Conservation (phyloP, 2,113 vertebrate genomes). For the Vidua chalybeata region DNA sequence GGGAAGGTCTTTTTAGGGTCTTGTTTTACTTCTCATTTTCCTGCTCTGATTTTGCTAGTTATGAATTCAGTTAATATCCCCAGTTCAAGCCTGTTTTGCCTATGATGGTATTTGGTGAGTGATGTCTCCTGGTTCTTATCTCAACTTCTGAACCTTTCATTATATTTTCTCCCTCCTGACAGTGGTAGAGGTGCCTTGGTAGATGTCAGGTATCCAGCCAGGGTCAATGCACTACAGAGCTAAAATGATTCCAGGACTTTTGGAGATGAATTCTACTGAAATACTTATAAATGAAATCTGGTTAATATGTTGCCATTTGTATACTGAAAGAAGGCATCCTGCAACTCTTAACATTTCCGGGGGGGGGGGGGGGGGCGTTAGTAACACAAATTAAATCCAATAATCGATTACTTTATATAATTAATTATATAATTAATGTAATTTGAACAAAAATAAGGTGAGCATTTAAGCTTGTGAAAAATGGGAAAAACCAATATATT, state of each 20-base stretch:
- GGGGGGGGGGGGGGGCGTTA: background rate
- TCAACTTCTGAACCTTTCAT: background rate
- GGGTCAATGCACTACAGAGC: background rate
- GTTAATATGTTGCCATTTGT: background rate
- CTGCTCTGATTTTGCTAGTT: background rate
- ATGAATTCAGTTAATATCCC: background rate
- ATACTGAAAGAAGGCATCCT: background rate
- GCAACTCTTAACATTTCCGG: background rate
- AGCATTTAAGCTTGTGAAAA: background rate
- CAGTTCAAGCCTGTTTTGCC: background rate
- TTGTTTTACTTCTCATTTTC: background rate
- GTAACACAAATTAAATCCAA: background rate
- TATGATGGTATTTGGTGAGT: background rate
- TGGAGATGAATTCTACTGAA: background rate
- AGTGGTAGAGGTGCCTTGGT: too few species aligned
- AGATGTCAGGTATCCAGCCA: background rate
- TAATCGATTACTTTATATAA: background rate
- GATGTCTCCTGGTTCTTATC: background rate
- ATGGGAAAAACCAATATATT: background rate
- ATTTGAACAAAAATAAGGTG: background rate
- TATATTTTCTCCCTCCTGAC: background rate
- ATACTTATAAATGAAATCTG: background rate
- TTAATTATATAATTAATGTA: background rate
- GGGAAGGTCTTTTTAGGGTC: background rate
- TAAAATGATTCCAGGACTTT: background rate